phyloP scores from a whole-genome alignment of 1,140 invertebrate genomes.

The Lasaia peninsularis region DNA sequence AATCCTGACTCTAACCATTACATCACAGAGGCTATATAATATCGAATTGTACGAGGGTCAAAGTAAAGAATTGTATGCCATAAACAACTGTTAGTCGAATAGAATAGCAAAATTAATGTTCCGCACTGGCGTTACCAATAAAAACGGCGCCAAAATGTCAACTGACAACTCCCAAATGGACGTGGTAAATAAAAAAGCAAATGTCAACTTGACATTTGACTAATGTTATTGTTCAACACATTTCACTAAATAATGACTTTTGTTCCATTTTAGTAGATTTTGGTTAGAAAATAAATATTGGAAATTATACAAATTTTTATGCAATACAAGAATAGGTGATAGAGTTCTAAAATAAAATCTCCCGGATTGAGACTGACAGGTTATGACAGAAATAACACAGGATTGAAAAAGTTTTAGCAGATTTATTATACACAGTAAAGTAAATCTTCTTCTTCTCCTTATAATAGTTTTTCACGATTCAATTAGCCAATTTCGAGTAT shows the following conservation, averaged over 20 bases:
- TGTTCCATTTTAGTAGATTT: neutral
- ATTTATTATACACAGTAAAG: too few relatives aligned
- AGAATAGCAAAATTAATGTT: constrained; percentile 49
- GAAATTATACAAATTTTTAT: too few relatives aligned
- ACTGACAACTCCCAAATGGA: constrained; percentile 51
- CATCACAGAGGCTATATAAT: too few relatives aligned
- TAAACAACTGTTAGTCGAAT: constrained; percentile 1
- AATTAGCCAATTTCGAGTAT: too few relatives aligned
- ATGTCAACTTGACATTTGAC: constrained; percentile 49
- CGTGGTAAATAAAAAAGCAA: constrained; percentile 54
- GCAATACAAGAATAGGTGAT: too few relatives aligned
- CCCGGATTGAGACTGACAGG: too few relatives aligned
- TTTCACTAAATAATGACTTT: neutral
- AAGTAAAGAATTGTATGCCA: neutral
- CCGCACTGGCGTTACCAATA: constrained; percentile 46
- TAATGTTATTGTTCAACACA: constrained; percentile 16
- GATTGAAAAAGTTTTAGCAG: too few relatives aligned
- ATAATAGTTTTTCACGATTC: too few relatives aligned
- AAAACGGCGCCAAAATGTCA: constrained; percentile 48
- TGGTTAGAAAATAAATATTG: neutral
- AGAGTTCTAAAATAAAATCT: too few relatives aligned
- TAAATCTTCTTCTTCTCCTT: too few relatives aligned
- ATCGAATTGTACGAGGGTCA: neutral
- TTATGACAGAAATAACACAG: too few relatives aligned
- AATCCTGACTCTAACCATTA: too few relatives aligned